Evolutionary conservation across 2,113 vertebrate genomes (phyloP), one percentile per base, ranked within the genome.

Genomic region (Pteronura brasiliensis): DNA sequence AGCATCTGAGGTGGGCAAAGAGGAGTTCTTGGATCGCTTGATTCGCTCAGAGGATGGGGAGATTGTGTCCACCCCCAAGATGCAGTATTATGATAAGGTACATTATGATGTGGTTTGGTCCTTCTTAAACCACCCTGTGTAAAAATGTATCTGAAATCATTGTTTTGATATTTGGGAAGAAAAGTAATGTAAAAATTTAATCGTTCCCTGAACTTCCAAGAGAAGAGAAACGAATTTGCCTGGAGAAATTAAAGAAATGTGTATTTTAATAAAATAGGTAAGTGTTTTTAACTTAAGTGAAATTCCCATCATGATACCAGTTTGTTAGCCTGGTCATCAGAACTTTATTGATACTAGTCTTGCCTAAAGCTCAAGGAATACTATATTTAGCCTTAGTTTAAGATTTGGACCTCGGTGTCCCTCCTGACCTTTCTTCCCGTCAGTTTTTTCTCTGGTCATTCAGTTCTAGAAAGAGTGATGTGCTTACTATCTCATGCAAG

Each of bases 1-100:
- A 13, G 99, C 99, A 0, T 99, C 99, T 0, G 99, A 99, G 97
- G 99, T 99, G 84, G 99, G 99, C 95, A 99, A 99, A 97, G 99
- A 99, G 85, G 99, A 99, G 88, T 99, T 99, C 96, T 98, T 99
- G 92, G 98, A 99, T 93, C 99, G 98, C 72, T 98, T 99, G 96
- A 99, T 99, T 1, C 95, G 97, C 0, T 99, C 99, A 0, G 99
- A 99, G 10, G 99, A 99, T 13, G 99, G 99, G 0, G 99, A 99
- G 1, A 49, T 98, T 34, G 95, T 98, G 1, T 98, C 99, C 36
- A 98, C 98, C 0, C 99, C 99, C 1, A 98, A 99, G 23, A 96
- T 99, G 52, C 99, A 99, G 94, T 99, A 99, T 98, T 99, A 99
- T 94, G 99, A 99, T 98, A 99, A 99, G 99, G 99, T 99, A 98